Evolutionary conservation across 2,888 invertebrate species (phyloP).

Genomic region (Polydrusus cervinus): DNA sequence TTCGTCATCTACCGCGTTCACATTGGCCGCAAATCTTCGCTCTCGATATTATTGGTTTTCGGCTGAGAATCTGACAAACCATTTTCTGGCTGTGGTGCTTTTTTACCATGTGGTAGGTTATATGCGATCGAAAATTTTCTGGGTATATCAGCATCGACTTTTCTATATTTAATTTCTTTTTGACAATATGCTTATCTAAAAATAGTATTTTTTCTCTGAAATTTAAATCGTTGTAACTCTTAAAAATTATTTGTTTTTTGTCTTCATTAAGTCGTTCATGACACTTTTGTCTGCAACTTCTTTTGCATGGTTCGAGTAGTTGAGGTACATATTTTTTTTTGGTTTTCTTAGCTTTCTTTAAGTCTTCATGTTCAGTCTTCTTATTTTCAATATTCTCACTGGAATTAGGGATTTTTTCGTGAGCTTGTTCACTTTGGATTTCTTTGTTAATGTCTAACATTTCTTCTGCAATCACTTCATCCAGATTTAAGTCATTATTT

Average conservation of each 20-base stretch:
- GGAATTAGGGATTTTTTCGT: too few species aligned
- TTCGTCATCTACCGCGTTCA: neutral
- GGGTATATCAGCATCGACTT: conserved; percentile 11
- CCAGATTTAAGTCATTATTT: too few species aligned
- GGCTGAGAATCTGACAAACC: neutral
- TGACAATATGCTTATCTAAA: conserved; percentile 16
- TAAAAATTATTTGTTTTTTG: conserved; percentile 11
- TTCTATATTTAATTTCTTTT: conserved; percentile 18
- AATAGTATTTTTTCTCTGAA: conserved; percentile 25
- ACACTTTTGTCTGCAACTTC: conserved; percentile 14
- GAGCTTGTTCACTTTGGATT: too few species aligned
- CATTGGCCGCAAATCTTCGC: conserved; percentile 8
- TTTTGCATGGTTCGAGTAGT: conserved; percentile 19
- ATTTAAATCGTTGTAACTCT: conserved; percentile 18
- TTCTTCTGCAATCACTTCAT: neutral
- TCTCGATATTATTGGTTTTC: conserved; percentile 8
- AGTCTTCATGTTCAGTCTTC: too few species aligned
- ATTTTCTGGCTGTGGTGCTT: conserved; percentile 1
- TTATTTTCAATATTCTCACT: too few species aligned
- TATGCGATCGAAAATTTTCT: conserved; percentile 21
- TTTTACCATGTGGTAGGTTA: conserved; percentile 22
- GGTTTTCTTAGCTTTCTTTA: conserved; percentile 4
- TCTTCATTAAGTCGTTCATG: conserved; percentile 10
- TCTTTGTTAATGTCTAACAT: too few species aligned
- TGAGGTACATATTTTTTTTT: conserved; percentile 14